phyloP scores from a whole-genome alignment of 2,888 invertebrate genomes.

The Brachypalpus laphriformis region DNA sequence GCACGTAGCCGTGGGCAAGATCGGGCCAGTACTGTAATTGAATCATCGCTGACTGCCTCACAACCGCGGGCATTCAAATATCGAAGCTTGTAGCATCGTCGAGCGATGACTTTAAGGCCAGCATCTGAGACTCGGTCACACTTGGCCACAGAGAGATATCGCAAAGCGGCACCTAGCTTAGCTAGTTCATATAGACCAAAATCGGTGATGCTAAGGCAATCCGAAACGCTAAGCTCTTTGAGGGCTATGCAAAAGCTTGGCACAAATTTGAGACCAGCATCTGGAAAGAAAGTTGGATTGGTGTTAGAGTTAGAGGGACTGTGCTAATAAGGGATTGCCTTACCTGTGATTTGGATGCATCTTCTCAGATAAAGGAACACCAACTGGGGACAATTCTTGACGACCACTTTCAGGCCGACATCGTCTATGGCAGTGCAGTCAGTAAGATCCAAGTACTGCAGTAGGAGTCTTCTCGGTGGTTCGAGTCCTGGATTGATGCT shows the following conservation, averaged over 20 bases:
- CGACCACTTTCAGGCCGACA: slow-evolving; percentile 91
- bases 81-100: slow-evolving; percentile 93
- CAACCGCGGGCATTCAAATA: slow-evolving; percentile 96
- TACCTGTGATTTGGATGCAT: slow-evolving; percentile 94
- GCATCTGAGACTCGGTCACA: slow-evolving; percentile 96
- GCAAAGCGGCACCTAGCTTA: slow-evolving; percentile 92
- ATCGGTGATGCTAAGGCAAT: slow-evolving; percentile 94
- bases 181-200: slow-evolving; percentile 95
- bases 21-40: slow-evolving; percentile 92
- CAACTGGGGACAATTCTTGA: slow-evolving; percentile 93
- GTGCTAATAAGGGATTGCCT: slow-evolving; percentile 16
- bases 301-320: background rate
- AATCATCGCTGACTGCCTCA: slow-evolving; percentile 96
- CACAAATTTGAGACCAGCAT: slow-evolving; percentile 95
- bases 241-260: slow-evolving; percentile 93
- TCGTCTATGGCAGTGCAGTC: slow-evolving; percentile 94
- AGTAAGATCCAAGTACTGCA: slow-evolving; percentile 95
- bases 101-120: slow-evolving; percentile 92
- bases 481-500: slow-evolving; percentile 87
- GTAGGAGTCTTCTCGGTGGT: slow-evolving; percentile 87
- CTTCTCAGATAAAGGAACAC: slow-evolving; percentile 93
- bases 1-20: slow-evolving; percentile 94
- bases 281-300: slow-evolving; percentile 83
- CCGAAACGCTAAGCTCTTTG: slow-evolving; percentile 94
- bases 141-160: slow-evolving; percentile 96